Conservation (phyloP, 2,113 vertebrate species). For the Geococcyx californianus region DNA sequence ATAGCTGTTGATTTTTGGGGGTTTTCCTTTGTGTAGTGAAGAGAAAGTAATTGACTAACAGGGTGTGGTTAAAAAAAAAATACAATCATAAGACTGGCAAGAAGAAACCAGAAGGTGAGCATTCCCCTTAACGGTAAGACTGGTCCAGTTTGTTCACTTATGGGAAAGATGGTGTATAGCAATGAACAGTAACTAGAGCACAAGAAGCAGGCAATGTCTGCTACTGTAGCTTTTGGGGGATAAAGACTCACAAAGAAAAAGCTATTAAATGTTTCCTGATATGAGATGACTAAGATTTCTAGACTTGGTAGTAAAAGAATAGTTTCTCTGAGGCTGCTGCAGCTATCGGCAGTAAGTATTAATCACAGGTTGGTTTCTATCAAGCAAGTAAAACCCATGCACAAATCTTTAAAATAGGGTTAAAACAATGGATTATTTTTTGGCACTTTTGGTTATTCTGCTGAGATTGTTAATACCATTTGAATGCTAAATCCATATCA, state of each 20-base stretch:
- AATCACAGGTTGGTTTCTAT: not conserved
- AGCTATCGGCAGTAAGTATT: not conserved
- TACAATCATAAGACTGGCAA: not conserved
- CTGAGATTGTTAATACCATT: not conserved
- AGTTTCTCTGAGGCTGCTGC: not conserved
- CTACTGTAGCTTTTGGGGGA: not conserved
- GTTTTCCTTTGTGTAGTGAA: not conserved
- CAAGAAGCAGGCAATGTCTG: not conserved
- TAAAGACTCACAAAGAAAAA: not conserved
- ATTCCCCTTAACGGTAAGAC: not conserved
- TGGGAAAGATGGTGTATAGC: not conserved
- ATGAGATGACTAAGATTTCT: not conserved
- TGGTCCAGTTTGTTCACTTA: not conserved
- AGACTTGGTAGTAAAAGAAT: not conserved
- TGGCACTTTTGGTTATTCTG: not conserved
- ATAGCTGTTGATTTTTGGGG: not conserved
- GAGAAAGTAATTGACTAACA: not conserved
- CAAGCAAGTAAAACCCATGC: not conserved
- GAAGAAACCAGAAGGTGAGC: not conserved
- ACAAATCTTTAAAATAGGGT: not conserved
- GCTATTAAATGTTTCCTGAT: not conserved
- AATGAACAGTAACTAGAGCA: not conserved
- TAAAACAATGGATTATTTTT: not conserved
- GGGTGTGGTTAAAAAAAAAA: rapidly evolving
- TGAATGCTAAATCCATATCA: not conserved